Evolutionary conservation across 2,888 invertebrate genomes (phyloP).

Genomic region (Cosmia trapezina): DNA sequence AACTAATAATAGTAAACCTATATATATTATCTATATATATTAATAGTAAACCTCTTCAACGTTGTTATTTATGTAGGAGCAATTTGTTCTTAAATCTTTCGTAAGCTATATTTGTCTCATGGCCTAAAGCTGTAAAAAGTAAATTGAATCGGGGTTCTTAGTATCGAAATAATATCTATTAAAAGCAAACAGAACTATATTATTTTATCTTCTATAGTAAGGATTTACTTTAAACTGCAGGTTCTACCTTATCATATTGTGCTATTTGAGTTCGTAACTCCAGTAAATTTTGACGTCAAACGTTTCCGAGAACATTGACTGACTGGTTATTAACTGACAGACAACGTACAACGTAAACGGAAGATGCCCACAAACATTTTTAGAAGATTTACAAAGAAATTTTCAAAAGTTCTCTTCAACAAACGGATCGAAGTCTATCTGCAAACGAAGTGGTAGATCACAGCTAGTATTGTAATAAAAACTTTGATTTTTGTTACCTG

Average conservation of each 20-base stretch:
- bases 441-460: neutral
- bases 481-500: constrained; percentile 30
- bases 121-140: constrained; percentile 9
- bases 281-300: neutral
- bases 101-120: constrained; percentile 3
- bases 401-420: neutral
- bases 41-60: constrained; percentile 5
- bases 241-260: neutral
- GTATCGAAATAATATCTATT: neutral
- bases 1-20: constrained; percentile 9
- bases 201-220: neutral
- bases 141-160: constrained; percentile 19
- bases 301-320: neutral
- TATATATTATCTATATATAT: too few relatives aligned
- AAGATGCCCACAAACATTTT: neutral
- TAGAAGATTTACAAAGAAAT: neutral
- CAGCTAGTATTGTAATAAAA: constrained; percentile 23
- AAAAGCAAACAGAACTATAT: neutral
- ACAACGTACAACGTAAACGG: neutral
- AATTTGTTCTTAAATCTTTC: constrained; percentile 32
- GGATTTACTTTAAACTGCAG: neutral
- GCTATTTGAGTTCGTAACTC: constrained; percentile 10
- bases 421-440: neutral
- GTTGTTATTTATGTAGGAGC: constrained; percentile 20
- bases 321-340: neutral